These are phyloP conservation scores for Eilema caniola DNA, from an alignment of 2,888 invertebrate species.

Conservation along the genomic window DNA sequence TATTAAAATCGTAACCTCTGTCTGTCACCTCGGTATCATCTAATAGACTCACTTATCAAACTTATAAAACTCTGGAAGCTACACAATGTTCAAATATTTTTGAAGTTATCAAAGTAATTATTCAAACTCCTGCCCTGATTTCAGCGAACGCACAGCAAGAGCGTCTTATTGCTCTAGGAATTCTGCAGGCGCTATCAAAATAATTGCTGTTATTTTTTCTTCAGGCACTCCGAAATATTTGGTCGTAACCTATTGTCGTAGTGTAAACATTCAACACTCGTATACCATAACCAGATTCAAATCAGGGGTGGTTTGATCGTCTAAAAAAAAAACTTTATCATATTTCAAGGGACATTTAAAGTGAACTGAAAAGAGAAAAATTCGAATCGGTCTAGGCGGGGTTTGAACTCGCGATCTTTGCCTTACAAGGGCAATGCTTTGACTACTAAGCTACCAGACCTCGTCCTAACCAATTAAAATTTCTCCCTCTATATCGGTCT, in stretches of 20 bases:
- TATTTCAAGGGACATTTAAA: too few relatives aligned
- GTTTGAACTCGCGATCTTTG: too few relatives aligned
- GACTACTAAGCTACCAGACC: too few relatives aligned
- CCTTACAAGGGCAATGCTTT: too few relatives aligned
- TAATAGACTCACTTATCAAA: too few relatives aligned
- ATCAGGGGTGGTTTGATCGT: neutral
- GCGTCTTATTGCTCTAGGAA: neutral
- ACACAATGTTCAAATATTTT: neutral
- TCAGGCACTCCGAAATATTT: neutral
- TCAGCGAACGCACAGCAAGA: neutral
- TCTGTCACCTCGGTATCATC: neutral
- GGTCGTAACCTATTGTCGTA: neutral
- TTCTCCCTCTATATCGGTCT: too few relatives aligned
- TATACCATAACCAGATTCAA: neutral
- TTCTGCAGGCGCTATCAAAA: neutral
- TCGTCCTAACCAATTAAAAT: too few relatives aligned
- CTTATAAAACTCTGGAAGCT: neutral
- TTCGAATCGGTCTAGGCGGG: too few relatives aligned
- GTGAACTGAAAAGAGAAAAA: too few relatives aligned
- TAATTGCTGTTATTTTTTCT: neutral
- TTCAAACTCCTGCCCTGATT: neutral
- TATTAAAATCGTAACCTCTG: too few relatives aligned
- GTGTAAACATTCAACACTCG: neutral
- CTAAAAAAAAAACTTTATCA: too few relatives aligned
- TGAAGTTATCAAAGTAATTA: neutral